Evolutionary conservation across 1,140 invertebrate species (phyloP).

Genomic region (Piezodorus guildinii): DNA sequence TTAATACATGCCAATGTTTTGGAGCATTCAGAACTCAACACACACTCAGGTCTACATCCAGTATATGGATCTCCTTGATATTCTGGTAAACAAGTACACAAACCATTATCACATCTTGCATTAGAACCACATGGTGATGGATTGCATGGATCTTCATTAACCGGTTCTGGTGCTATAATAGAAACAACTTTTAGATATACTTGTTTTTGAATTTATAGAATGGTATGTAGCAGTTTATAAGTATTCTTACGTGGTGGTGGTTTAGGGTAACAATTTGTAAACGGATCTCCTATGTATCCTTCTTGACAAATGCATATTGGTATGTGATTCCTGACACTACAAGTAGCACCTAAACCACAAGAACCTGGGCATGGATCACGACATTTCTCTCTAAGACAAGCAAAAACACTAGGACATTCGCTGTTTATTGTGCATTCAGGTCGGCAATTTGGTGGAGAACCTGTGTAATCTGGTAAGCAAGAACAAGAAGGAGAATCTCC

Average conservation of each 20-base stretch:
- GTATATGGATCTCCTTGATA: slow-evolving; percentile 44
- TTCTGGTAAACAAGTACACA: slow-evolving; percentile 40
- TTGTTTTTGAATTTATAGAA: not conserved
- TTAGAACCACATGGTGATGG: slow-evolving; percentile 47
- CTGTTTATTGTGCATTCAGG: slow-evolving; percentile 58
- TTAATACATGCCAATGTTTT: slow-evolving; percentile 38
- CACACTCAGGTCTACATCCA: slow-evolving; percentile 38
- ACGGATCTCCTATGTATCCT: slow-evolving; percentile 48
- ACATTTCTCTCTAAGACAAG: slow-evolving; percentile 61
- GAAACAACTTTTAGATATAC: not conserved
- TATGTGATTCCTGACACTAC: slow-evolving; percentile 42
- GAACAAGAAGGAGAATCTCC: slow-evolving; percentile 41
- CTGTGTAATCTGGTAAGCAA: slow-evolving; percentile 44
- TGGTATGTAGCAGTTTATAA: not conserved
- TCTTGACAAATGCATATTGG: slow-evolving; percentile 43
- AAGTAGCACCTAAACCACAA: slow-evolving; percentile 53
- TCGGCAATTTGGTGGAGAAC: slow-evolving; percentile 54
- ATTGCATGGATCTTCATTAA: slow-evolving; percentile 35
- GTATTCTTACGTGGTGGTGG: slow-evolving; percentile 31
- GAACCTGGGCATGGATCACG: slow-evolving; percentile 58
- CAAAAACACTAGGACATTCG: slow-evolving; percentile 57
- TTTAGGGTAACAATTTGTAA: slow-evolving; percentile 39
- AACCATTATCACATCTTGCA: slow-evolving; percentile 42
- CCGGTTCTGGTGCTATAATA: slow-evolving; percentile 26
- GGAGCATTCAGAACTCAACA: slow-evolving; percentile 40